These are phyloP conservation scores for Gasteruption jaculator DNA, from an alignment of 2,888 invertebrate species.

Conservation along the genomic window DNA sequence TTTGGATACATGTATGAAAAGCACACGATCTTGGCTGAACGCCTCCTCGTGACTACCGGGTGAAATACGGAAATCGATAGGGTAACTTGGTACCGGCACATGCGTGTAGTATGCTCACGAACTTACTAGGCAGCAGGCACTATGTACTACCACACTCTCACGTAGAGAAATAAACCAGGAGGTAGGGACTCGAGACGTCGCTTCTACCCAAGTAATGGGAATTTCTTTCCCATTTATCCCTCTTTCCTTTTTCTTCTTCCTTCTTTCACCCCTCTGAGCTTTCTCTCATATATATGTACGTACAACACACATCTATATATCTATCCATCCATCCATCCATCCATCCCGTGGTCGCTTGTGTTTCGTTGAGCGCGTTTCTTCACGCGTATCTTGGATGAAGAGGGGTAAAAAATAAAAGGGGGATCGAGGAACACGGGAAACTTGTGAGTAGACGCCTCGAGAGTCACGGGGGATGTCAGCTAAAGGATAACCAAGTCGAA, in stretches of 20 bases:
- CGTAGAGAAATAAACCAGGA: conserved; percentile 23
- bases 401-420: too few relatives aligned
- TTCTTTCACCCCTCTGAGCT: not conserved
- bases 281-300: too few relatives aligned
- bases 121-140: conserved; percentile 13
- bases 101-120: conserved; percentile 30
- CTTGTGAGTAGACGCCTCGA: too few relatives aligned
- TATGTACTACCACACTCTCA: not conserved
- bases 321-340: too few relatives aligned
- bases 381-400: conserved; percentile 7
- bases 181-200: conserved; percentile 33
- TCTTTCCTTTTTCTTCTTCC: conserved; percentile 21
- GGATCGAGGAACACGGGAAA: too few relatives aligned
- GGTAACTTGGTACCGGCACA: conserved; percentile 37
- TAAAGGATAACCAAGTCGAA: too few relatives aligned
- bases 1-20: too few relatives aligned
- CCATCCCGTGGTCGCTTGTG: conserved; percentile 14
- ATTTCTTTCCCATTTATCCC: conserved; percentile 41
- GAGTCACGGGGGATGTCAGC: too few relatives aligned
- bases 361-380: conserved; percentile 7
- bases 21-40: conserved; percentile 22
- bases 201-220: conserved; percentile 39
- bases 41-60: conserved; percentile 36
- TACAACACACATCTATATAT: too few relatives aligned
- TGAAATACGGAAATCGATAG: conserved; percentile 47